Evolutionary conservation across 2,797 vertebrate genomes (phyloP), one percentile per base, ranked within the genome.

Genomic region (Coreius guichenoti): DNA sequence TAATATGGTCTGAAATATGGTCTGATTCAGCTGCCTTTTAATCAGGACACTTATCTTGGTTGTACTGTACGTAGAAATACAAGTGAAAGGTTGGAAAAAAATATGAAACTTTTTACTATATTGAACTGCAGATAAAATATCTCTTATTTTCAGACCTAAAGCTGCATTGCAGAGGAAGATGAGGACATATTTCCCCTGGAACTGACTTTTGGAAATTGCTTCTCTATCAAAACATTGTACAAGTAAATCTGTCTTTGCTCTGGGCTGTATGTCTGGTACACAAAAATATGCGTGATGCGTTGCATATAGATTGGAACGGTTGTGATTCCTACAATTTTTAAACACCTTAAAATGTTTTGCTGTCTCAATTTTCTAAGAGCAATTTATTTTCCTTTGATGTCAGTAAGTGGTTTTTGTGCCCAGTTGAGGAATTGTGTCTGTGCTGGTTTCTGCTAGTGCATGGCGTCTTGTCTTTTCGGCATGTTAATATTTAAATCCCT

Each of bases 351-450:
- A 86, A 90, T 89, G 81, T 91, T 92, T 91, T 90, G 58, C 79
- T 17, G 79, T 90, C 86, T 92, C 87, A 87, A 91, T 91, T 92
- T 86, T 75, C 88, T 83, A 76, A 90, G 86, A 91, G 91, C 89
- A 92, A 90, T 93, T 88, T 90, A 78, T 85, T 89, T 80, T 75
- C 86, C 91, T 94, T 94, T 95, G 93, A 94, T 94, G 92, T 94
- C 82, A 81, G 80, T 92, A 92, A 91, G 88, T 86, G 86, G 88
- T 90, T 88, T 92, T 92, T 91, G 85, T 91, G 77, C 87, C 78
- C 86, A 85, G 86, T 91, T 91, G 89, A 87, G 85, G 89, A 91
- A 89, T 87, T 88, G 89, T 87, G 88, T 83, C 82, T 83, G 21
- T 31, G 67, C 49, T 80, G 54, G 65, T 51, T 86, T 86, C 65